A percentile compares a stretch with the other conserved stretches of the same genome.
phyloP scores from a whole-genome alignment of 2,113 vertebrate species.

The Trichechus manatus region DNA sequence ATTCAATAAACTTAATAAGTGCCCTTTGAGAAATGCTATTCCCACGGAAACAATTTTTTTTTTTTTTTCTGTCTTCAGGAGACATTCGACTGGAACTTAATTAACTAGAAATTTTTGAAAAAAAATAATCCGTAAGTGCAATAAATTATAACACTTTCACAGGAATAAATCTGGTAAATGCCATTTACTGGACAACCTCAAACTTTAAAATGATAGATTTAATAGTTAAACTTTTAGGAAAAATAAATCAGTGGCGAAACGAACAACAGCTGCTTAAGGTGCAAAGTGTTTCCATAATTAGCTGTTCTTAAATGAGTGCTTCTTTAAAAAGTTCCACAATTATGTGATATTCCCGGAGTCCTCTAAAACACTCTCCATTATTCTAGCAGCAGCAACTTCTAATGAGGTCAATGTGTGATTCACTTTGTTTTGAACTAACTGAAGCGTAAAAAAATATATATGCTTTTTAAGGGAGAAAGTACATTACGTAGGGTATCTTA shows the following conservation, averaged over 20 bases:
- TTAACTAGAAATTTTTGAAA: not conserved
- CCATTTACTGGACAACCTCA: not conserved
- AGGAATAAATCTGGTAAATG: not conserved
- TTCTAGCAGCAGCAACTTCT: not conserved
- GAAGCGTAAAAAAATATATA: not conserved
- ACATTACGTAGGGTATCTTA: not conserved
- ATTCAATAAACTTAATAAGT: not conserved
- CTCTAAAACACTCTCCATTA: slow-evolving; percentile 34
- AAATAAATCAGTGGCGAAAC: slow-evolving; percentile 9
- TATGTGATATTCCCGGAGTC: not conserved
- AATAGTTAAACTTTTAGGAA: slow-evolving; percentile 39
- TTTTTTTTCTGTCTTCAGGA: not conserved
- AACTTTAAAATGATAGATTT: not conserved
- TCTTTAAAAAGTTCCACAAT: slow-evolving; percentile 18
- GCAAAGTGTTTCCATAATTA: slow-evolving; percentile 29
- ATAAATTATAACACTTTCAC: not conserved
- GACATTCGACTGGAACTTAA: not conserved
- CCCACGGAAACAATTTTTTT: not conserved
- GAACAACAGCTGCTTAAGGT: not conserved
- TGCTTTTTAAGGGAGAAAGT: not conserved
- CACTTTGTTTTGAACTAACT: slow-evolving; percentile 18
- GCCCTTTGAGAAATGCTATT: not conserved
- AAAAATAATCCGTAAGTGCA: not conserved
- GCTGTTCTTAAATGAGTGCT: not conserved
- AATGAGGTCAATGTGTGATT: not conserved